phyloP scores from a whole-genome alignment of 1,140 invertebrate genomes.

The Condylostylus longicornis region DNA sequence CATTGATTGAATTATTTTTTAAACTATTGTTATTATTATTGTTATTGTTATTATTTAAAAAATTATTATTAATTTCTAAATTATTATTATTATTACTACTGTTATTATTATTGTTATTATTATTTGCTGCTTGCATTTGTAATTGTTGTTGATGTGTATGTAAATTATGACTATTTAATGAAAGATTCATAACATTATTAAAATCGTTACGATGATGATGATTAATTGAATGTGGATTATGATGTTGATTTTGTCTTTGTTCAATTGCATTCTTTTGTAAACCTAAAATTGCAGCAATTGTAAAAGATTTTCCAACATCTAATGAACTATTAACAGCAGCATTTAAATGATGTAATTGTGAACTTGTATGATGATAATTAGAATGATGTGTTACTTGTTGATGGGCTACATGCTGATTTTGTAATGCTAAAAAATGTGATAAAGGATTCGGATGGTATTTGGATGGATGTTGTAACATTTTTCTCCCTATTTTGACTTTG shows the following conservation, averaged over 20 bases:
- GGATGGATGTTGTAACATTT: constrained; percentile 31
- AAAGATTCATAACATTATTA: constrained; percentile 31
- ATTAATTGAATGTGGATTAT: too few species aligned
- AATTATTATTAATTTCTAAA: too few species aligned
- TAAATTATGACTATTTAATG: constrained; percentile 15
- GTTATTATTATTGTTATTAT: neutral
- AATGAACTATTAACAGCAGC: constrained; percentile 29
- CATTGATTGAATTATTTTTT: too few species aligned
- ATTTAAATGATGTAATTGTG: constrained; percentile 14
- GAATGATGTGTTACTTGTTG: too few species aligned
- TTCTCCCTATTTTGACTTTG: too few species aligned
- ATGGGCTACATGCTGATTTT: constrained; percentile 23
- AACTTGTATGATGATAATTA: neutral
- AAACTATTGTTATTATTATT: too few species aligned
- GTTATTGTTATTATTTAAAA: too few species aligned
- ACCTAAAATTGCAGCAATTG: constrained; percentile 67
- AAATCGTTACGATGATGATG: constrained; percentile 27
- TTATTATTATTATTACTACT: constrained; percentile 1
- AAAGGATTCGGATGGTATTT: constrained; percentile 33
- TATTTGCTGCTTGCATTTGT: neutral
- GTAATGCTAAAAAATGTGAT: constrained; percentile 31
- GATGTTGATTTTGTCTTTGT: constrained; percentile 4
- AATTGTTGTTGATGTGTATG: neutral
- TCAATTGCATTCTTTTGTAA: constrained; percentile 31
- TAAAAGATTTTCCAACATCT: constrained; percentile 49